A percentile compares a stretch with the other conserved stretches of the same genome.
These are phyloP conservation scores for Hemicordylus capensis DNA, from an alignment of 2,113 vertebrate genomes.

Conservation along the genomic window DNA sequence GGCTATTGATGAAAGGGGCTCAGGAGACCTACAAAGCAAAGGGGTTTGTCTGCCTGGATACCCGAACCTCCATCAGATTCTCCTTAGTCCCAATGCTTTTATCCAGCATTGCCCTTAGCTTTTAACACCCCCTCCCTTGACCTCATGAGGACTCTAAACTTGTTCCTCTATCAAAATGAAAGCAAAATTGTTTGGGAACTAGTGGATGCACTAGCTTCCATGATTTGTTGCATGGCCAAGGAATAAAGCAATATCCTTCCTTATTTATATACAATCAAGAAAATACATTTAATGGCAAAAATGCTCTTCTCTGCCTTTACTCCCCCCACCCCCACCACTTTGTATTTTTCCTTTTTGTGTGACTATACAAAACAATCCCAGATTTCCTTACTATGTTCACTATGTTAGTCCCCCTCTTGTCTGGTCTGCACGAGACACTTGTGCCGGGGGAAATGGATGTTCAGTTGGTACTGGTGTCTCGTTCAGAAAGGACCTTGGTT, in stretches of 20 bases:
- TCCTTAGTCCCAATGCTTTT: not conserved
- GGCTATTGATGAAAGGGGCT: too few relatives aligned
- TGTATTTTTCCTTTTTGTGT: conserved; percentile 6
- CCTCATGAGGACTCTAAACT: not conserved
- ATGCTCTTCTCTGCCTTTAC: not conserved
- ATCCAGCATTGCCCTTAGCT: not conserved
- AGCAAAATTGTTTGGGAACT: not conserved
- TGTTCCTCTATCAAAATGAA: not conserved
- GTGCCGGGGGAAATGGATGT: conserved; percentile 39
- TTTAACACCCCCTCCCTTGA: not conserved
- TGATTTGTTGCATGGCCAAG: not conserved
- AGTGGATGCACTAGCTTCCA: not conserved
- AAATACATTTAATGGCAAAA: not conserved
- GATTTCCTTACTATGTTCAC: conserved; percentile 21
- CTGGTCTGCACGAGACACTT: conserved; percentile 31
- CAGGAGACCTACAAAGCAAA: too few relatives aligned
- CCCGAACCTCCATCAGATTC: too few relatives aligned
- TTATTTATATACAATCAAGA: conserved; percentile 10
- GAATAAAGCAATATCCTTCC: not conserved
- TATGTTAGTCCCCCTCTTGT: conserved; percentile 9
- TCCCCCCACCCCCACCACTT: not conserved
- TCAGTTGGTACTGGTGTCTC: conserved; percentile 44
- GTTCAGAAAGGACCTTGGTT: not conserved
- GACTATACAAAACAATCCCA: not conserved
- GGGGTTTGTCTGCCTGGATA: too few relatives aligned